Percentiles rank a stretch among this genome's conserved stretches.
Evolutionary conservation across 2,888 invertebrate genomes (phyloP).

Genomic region (Chrysolina haemoptera): DNA sequence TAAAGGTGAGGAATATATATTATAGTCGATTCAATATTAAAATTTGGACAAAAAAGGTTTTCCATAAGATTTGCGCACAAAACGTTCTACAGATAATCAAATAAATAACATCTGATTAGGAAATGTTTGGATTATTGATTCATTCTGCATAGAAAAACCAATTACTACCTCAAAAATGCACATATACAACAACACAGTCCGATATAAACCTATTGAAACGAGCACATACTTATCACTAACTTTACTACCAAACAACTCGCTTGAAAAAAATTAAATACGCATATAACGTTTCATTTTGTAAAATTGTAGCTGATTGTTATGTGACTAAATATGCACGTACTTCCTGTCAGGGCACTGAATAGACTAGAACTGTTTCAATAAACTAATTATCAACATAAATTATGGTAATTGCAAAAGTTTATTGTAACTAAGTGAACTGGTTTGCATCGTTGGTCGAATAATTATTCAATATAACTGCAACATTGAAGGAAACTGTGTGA

Average conservation of each 20-base stretch:
- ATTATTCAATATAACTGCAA: conserved; percentile 23
- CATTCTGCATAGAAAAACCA: not conserved
- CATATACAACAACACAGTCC: not conserved
- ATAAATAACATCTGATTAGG: too few relatives aligned
- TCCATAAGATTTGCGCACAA: too few relatives aligned
- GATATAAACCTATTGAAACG: not conserved
- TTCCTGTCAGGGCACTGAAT: not conserved
- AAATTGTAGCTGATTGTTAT: not conserved
- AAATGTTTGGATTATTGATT: not conserved
- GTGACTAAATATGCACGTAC: not conserved
- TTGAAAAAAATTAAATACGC: not conserved
- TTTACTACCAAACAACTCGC: not conserved
- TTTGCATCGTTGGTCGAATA: not conserved
- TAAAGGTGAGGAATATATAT: too few relatives aligned
- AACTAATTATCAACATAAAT: not conserved
- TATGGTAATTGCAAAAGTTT: not conserved
- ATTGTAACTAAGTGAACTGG: not conserved
- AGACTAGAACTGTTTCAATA: not conserved
- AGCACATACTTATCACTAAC: not conserved
- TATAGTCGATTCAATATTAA: too few relatives aligned
- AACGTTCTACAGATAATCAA: too few relatives aligned
- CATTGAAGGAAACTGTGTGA: conserved; percentile 10
- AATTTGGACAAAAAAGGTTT: too few relatives aligned
- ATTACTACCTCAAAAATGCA: not conserved
- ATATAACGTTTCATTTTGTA: not conserved